Evolutionary conservation across 1,140 invertebrate species (phyloP).

Genomic region (Melipona quadrifasciata): DNA sequence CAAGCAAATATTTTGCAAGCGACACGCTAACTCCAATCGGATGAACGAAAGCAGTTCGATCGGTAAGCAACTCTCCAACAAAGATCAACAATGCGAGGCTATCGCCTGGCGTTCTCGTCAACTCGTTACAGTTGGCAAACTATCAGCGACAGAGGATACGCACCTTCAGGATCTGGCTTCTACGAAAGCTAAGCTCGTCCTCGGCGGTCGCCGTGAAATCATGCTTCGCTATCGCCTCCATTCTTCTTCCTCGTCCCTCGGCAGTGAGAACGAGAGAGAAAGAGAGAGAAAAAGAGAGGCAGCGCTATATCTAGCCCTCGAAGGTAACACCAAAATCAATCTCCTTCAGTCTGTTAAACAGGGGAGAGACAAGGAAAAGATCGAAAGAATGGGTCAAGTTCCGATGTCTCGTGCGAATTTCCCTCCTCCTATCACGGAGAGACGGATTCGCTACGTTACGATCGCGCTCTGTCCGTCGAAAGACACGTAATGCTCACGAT

Average conservation of each 20-base stretch:
- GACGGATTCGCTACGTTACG: background rate
- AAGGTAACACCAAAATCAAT: conserved; percentile 48
- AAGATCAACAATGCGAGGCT: background rate
- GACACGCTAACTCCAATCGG: conserved; percentile 18
- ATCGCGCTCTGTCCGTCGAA: background rate
- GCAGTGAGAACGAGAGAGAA: conserved; percentile 41
- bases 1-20: conserved; percentile 28
- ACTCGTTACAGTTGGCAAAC: background rate
- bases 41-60: conserved; percentile 35
- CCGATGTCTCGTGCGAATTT: background rate
- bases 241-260: conserved; percentile 78
- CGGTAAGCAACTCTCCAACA: conserved; percentile 12
- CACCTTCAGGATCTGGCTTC: conserved; percentile 97
- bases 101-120: background rate
- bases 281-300: conserved; percentile 48
- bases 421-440: background rate
- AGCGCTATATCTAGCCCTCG: conserved; percentile 36
- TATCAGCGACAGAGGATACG: conserved; percentile 5
- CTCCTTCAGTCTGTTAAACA: conserved; percentile 41
- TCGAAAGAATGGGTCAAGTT: background rate
- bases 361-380: background rate
- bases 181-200: conserved; percentile 98
- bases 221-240: conserved; percentile 99
- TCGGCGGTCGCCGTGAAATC: conserved; percentile 99
- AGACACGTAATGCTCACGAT: conserved; percentile 46